These are phyloP conservation scores for Pachycephala philippinensis DNA, from an alignment of 2,113 vertebrate genomes.

Conservation along the genomic window DNA sequence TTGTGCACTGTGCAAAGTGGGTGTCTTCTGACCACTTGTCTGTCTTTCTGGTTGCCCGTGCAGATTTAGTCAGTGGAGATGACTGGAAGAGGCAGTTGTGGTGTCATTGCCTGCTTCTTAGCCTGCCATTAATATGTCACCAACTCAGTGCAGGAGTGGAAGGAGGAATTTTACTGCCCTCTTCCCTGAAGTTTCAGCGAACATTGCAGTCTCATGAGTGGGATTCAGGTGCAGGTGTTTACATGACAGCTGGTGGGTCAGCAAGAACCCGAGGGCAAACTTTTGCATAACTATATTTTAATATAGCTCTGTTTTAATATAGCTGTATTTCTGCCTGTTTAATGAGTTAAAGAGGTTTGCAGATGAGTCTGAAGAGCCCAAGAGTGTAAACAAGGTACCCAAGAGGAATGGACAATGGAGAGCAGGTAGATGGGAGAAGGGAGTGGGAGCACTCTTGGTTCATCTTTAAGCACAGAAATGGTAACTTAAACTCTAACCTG, in stretches of 20 bases:
- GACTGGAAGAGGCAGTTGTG: background rate
- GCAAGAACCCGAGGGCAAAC: fast-evolving
- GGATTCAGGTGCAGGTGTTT: background rate
- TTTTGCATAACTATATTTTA: background rate
- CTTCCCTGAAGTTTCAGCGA: background rate
- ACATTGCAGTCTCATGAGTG: background rate
- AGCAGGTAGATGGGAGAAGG: background rate
- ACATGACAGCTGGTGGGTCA: background rate
- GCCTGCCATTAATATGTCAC: background rate
- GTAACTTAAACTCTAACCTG: background rate
- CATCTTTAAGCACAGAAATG: background rate
- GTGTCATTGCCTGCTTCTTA: background rate
- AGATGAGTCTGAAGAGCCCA: background rate
- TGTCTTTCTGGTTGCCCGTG: background rate
- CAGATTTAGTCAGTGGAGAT: background rate
- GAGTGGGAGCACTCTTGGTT: background rate
- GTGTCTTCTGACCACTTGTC: background rate
- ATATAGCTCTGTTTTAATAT: background rate
- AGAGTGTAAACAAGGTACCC: background rate
- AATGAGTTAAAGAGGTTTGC: background rate
- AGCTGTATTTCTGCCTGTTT: background rate
- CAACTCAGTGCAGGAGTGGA: background rate
- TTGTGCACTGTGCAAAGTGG: too few species aligned
- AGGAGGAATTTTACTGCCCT: background rate
- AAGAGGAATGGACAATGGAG: background rate